phyloP scores from a whole-genome alignment of 1,140 invertebrate species.

The Pinna nobilis region DNA sequence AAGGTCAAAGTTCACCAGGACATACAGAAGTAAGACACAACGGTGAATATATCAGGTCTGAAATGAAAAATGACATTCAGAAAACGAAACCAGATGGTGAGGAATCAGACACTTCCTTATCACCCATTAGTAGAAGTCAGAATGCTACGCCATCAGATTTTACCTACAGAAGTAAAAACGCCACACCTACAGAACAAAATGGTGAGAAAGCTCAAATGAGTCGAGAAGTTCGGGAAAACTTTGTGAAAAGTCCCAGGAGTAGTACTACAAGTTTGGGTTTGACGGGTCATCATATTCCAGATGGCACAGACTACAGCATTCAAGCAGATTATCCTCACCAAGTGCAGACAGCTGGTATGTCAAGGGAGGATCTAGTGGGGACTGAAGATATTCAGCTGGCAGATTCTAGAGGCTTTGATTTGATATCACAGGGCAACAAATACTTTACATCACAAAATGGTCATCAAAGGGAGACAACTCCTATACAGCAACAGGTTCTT shows the following conservation, averaged over 20 bases:
- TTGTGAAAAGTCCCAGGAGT: slow-evolving; percentile 18
- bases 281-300: slow-evolving; percentile 45
- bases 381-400: slow-evolving; percentile 38
- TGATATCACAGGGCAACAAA: slow-evolving; percentile 25
- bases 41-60: not conserved
- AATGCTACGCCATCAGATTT: slow-evolving; percentile 13
- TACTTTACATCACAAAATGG: too few species aligned
- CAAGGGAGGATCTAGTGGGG: slow-evolving; percentile 36
- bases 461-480: too few species aligned
- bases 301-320: slow-evolving; percentile 46
- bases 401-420: slow-evolving; percentile 44
- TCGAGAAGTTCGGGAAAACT: slow-evolving; percentile 5
- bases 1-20: too few species aligned
- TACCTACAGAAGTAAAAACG: not conserved
- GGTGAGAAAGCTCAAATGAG: not conserved
- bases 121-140: slow-evolving; percentile 10
- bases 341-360: slow-evolving; percentile 7
- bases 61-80: slow-evolving; percentile 9
- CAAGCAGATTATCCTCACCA: slow-evolving; percentile 13
- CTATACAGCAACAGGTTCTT: too few species aligned
- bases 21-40: slow-evolving; percentile 3
- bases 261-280: slow-evolving; percentile 21
- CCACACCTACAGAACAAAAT: not conserved
- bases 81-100: slow-evolving; percentile 44
- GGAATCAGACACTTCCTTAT: slow-evolving; percentile 34